phyloP scores from a whole-genome alignment of 2,888 invertebrate species.

The Apeira syringaria region DNA sequence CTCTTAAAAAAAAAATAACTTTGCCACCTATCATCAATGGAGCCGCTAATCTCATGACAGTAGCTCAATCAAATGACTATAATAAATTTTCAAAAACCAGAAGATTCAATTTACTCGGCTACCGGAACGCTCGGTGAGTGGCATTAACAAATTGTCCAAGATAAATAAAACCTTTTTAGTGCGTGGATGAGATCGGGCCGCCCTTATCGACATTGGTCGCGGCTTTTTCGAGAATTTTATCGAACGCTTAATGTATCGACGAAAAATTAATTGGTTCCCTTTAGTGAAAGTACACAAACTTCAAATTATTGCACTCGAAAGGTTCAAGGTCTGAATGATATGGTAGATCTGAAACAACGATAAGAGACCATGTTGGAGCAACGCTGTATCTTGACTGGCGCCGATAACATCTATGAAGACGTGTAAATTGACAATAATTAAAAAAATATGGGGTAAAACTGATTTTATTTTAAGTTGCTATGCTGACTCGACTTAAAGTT shows the following conservation, averaged over 20 bases:
- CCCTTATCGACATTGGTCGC: conserved; percentile 48
- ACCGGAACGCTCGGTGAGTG: conserved; percentile 75
- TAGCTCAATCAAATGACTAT: conserved; percentile 66
- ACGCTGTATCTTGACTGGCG: conserved; percentile 20
- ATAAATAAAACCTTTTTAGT: conserved; percentile 79
- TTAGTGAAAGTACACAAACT: conserved; percentile 68
- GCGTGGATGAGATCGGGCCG: conserved; percentile 43
- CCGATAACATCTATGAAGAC: conserved; percentile 17
- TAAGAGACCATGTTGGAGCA: conserved; percentile 39
- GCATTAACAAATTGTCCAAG: conserved; percentile 81
- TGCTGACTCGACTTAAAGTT: no score
- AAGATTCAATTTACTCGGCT: conserved; percentile 80
- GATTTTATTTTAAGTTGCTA: no score
- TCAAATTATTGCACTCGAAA: conserved; percentile 64
- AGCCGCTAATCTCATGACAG: conserved; percentile 72
- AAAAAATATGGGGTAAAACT: conserved; percentile 9
- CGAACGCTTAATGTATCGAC: conserved; percentile 70
- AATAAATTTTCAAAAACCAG: conserved; percentile 77
- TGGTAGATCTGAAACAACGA: conserved; percentile 46
- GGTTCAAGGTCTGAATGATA: conserved; percentile 47
- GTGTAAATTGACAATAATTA: conserved; percentile 18
- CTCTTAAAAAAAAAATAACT: conserved; percentile 43
- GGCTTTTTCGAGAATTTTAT: conserved; percentile 69
- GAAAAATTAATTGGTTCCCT: conserved; percentile 70
- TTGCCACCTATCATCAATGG: conserved; percentile 44